A percentile compares a stretch with the other conserved stretches of the same genome.
Conservation (phyloP, 2,888 invertebrate species). For the Cosmopolites sordidus region DNA sequence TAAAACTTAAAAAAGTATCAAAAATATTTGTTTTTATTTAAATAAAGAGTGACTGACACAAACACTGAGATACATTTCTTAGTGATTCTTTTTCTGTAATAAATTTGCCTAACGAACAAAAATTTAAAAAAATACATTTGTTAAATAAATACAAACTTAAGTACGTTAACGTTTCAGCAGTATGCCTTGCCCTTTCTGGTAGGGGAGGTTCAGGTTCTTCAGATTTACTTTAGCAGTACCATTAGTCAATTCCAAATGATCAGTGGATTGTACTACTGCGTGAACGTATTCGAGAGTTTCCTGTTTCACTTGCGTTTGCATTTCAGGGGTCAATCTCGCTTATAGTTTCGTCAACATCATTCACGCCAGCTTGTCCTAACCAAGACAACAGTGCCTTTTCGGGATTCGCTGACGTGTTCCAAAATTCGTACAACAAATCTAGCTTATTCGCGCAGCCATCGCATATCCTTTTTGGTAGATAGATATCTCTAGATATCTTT, state of each 20-base stretch:
- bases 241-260: slow-evolving; percentile 18
- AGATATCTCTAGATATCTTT: slow-evolving; percentile 66
- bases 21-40: no score
- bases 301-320: slow-evolving; percentile 33
- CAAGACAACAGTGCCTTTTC: slow-evolving; percentile 53
- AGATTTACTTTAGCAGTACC: slow-evolving; percentile 13
- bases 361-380: slow-evolving; percentile 38
- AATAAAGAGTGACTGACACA: no score
- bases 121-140: no score
- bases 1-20: no score
- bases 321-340: slow-evolving; percentile 26
- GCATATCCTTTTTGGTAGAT: slow-evolving; percentile 67
- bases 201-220: slow-evolving; percentile 32
- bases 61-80: no score
- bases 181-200: slow-evolving; percentile 41
- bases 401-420: slow-evolving; percentile 63
- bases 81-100: no score
- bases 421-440: slow-evolving; percentile 68
- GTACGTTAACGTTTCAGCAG: slow-evolving; percentile 40
- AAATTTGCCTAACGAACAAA: no score
- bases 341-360: slow-evolving; percentile 20
- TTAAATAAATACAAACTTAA: no score
- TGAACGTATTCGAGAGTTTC: slow-evolving; percentile 29
- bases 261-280: slow-evolving; percentile 5
- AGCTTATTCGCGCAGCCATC: slow-evolving; percentile 67